These are phyloP conservation scores for Buphagus erythrorhynchus DNA, from an alignment of 2,797 vertebrate genomes.

Conservation along the genomic window DNA sequence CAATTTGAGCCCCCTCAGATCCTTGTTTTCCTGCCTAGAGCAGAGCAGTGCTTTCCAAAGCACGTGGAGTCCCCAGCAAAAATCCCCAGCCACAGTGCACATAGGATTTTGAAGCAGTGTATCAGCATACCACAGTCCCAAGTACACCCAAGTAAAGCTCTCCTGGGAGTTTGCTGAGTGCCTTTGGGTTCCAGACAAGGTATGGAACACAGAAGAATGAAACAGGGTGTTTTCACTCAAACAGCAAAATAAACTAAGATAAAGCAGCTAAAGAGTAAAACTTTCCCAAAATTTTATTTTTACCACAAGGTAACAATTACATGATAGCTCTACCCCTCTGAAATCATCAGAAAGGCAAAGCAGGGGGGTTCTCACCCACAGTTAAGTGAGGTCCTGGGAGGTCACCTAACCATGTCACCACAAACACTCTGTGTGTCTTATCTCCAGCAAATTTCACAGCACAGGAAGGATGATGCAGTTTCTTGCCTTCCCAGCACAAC, in stretches of 20 bases:
- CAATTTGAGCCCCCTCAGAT: neutral
- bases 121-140: neutral
- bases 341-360: neutral
- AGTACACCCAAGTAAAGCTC: neutral
- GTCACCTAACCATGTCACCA: neutral
- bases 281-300: neutral
- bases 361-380: neutral
- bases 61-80: neutral
- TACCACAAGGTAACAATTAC: neutral
- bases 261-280: neutral
- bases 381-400: neutral
- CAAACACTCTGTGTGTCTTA: accelerated
- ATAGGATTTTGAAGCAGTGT: neutral
- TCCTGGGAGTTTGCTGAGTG: neutral
- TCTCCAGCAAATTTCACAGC: neutral
- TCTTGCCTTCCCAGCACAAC: neutral
- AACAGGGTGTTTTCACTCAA: neutral
- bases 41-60: neutral
- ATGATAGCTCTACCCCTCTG: accelerated
- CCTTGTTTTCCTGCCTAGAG: constrained; percentile 2
- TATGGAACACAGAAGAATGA: neutral
- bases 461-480: neutral
- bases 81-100: neutral
- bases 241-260: neutral
- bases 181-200: neutral